Percentiles rank a stretch among this genome's conserved stretches.
phyloP scores from a whole-genome alignment of 2,888 invertebrate species.

The Caradrina kadenii region DNA sequence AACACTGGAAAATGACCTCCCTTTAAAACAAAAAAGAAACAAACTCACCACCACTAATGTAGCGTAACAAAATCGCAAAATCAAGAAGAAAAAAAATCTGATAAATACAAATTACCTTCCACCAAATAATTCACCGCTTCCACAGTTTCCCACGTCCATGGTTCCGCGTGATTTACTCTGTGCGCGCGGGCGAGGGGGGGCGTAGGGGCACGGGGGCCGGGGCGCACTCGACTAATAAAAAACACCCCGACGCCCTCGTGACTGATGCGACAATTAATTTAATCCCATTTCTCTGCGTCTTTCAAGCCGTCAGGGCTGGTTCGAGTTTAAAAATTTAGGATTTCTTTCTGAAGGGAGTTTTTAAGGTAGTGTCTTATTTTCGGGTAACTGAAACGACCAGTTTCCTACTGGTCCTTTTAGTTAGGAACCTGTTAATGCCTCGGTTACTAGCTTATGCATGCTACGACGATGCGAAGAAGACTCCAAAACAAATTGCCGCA shows the following conservation, averaged over 20 bases:
- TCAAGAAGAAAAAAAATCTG: not conserved
- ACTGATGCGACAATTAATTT: slow-evolving; percentile 91
- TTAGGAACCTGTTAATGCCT: not conserved
- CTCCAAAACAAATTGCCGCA: slow-evolving; percentile 11
- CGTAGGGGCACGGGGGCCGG: slow-evolving; percentile 62
- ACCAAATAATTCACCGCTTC: slow-evolving; percentile 62
- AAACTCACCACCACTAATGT: slow-evolving; percentile 1
- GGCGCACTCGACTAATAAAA: slow-evolving; percentile 89
- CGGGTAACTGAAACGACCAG: not conserved
- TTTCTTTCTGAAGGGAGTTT: slow-evolving; percentile 14
- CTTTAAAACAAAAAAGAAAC: not conserved
- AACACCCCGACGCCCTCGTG: slow-evolving; percentile 90
- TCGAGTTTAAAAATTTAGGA: slow-evolving; percentile 27
- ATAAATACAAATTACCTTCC: slow-evolving; percentile 15
- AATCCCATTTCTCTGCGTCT: slow-evolving; percentile 91
- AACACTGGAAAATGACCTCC: not conserved
- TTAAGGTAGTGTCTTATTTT: not conserved
- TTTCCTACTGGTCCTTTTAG: not conserved
- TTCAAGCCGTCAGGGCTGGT: slow-evolving; percentile 83
- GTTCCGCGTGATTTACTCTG: slow-evolving; percentile 85
- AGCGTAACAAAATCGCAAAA: slow-evolving; percentile 4
- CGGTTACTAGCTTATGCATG: not conserved
- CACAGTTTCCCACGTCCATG: slow-evolving; percentile 65
- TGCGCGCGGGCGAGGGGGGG: slow-evolving; percentile 65
- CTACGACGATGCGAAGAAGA: not conserved